Conservation (phyloP, 2,888 invertebrate genomes). For the Lissocephala sabroskyi region DNA sequence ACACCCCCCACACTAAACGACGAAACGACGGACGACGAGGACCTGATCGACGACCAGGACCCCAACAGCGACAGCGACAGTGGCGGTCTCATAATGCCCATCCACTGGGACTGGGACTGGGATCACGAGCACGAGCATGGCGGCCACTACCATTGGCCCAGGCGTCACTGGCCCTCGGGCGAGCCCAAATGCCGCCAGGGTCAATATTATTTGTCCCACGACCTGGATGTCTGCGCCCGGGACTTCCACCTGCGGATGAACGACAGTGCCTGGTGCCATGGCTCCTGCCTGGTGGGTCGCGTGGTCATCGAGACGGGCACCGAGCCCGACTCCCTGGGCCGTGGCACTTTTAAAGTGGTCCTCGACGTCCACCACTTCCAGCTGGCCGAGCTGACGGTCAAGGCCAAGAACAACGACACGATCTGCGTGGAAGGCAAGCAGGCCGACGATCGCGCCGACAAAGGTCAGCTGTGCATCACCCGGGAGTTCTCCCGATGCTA, state of each 20-base stretch:
- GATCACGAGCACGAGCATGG: constrained; percentile 56
- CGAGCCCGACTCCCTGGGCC: constrained; percentile 56
- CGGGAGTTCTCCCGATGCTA: constrained; percentile 66
- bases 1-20: constrained; percentile 17
- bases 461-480: constrained; percentile 62
- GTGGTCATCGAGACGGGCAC: constrained; percentile 63
- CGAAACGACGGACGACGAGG: too few relatives aligned
- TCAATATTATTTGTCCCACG: constrained; percentile 47
- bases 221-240: constrained; percentile 58
- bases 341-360: constrained; percentile 66
- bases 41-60: background rate
- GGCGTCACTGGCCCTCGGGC: constrained; percentile 50
- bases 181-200: constrained; percentile 46
- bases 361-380: constrained; percentile 68
- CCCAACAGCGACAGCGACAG: background rate
- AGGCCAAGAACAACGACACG: constrained; percentile 65
- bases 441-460: constrained; percentile 54
- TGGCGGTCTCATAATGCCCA: constrained; percentile 40
- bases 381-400: constrained; percentile 60
- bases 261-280: constrained; percentile 65
- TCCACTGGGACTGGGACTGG: constrained; percentile 64
- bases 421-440: constrained; percentile 66
- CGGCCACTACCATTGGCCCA: constrained; percentile 49
- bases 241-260: constrained; percentile 53
- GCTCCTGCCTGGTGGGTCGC: constrained; percentile 60